phyloP scores from a whole-genome alignment of 2,113 vertebrate species.

The Gulo gulo region DNA sequence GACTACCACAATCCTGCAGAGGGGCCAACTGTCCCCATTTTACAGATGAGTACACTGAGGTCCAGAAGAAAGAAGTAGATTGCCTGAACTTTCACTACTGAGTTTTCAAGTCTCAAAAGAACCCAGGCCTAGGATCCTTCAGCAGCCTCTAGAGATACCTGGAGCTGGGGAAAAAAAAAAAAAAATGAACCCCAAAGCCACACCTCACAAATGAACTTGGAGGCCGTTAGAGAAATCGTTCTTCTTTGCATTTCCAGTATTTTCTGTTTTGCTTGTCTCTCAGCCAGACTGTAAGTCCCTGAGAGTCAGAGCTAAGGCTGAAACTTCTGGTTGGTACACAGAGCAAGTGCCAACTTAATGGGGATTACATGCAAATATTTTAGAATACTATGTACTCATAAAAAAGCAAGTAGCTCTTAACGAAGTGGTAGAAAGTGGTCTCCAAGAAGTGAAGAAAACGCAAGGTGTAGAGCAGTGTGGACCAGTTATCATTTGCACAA shows the following conservation, averaged over 20 bases:
- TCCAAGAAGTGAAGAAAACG: not conserved
- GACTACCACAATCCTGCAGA: not conserved
- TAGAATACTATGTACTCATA: not conserved
- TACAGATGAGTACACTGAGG: not conserved
- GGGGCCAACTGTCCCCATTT: not conserved
- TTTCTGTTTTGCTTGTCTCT: not conserved
- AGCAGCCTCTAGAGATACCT: not conserved
- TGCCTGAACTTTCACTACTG: not conserved
- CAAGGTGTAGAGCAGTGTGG: not conserved
- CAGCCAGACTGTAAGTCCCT: not conserved
- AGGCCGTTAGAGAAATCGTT: not conserved
- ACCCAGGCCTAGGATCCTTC: not conserved
- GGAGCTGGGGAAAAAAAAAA: not conserved
- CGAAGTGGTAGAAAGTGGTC: not conserved
- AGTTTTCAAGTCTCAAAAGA: not conserved
- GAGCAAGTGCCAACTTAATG: not conserved
- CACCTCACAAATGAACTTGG: not conserved
- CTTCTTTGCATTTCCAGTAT: not conserved
- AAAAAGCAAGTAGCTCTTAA: not conserved
- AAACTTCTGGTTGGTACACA: not conserved
- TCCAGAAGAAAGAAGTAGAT: not conserved
- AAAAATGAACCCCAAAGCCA: not conserved
- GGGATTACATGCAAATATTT: not conserved
- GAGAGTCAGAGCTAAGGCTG: not conserved
- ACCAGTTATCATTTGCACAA: not conserved